Evolutionary conservation across 2,888 invertebrate species (phyloP), one percentile per base, ranked within the genome.

Genomic region (Melanostoma mellinum): DNA sequence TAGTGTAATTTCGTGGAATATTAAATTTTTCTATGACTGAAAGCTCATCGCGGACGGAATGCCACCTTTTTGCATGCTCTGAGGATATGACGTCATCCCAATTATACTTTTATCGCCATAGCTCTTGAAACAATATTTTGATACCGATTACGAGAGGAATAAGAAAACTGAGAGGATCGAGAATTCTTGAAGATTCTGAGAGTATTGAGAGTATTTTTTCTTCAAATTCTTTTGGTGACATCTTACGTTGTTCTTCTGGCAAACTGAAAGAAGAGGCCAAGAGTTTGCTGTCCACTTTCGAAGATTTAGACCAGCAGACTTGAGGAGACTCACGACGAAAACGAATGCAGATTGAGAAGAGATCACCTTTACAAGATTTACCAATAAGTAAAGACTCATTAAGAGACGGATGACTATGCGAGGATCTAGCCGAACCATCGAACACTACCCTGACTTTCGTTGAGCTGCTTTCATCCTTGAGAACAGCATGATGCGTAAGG

Each of bases 321-420:
- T 40, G 58, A 58, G 42, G 9, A 40, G 42, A 32, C 30, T 35
- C 2, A n/a, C n/a, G n/a, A n/a, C n/a, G n/a, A n/a, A n/a, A n/a
- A n/a, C n/a, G n/a, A n/a, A n/a, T n/a, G n/a, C n/a, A n/a, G n/a
- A n/a, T n/a, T n/a, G n/a, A n/a, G n/a, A n/a, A n/a, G 79, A 76
- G 36, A n/a, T 82, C 79, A 9, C 67, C 30, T 46, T 71, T 65
- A 58, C 72, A 40, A 2, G 63, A 50, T 5, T 74, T 74, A 3
- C 78, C 84, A 40, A 61, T 35, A 2, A 72, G 60, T 1, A 80
- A 32, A 8, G 42, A 30, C 8, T 80, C 69, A 35, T 84, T 85
- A 3, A 85, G 50, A n/a, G 82, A 75, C 6, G 20, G 10, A 20
- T 53, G 10, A 6, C 6, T 40, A 20, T 10, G 2, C 2, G 20